A percentile compares a stretch with the other conserved stretches of the same genome.
Conservation (phyloP, 2,797 vertebrate genomes). For the Chaunax sp. region DNA sequence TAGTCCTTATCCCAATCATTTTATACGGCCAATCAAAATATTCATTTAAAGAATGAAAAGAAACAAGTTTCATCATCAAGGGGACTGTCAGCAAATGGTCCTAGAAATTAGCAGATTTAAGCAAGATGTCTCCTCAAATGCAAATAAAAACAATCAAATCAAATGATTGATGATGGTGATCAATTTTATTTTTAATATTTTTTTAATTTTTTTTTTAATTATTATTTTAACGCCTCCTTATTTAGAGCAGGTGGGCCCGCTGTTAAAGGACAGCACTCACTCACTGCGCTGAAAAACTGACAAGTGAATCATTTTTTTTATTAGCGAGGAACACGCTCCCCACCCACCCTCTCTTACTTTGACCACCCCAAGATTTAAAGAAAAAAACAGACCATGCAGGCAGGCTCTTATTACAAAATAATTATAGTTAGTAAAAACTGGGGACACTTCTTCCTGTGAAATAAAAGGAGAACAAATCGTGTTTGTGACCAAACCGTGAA, state of each 20-base stretch:
- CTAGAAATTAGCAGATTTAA: constrained; percentile 12
- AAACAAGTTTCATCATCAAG: background rate
- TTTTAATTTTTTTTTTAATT: too few relatives aligned
- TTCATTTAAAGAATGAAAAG: background rate
- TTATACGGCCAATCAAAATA: too few relatives aligned
- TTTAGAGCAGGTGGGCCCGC: constrained; percentile 86
- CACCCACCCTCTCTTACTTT: constrained; percentile 23
- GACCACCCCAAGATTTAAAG: constrained; percentile 26
- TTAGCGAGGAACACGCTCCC: constrained; percentile 20
- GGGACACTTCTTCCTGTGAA: constrained; percentile 50
- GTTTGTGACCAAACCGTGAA: constrained; percentile 60
- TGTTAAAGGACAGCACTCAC: constrained; percentile 68
- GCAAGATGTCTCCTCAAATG: constrained; percentile 1
- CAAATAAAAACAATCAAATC: constrained; percentile 13
- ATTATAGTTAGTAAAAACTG: constrained; percentile 57
- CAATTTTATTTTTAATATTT: background rate
- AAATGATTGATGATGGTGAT: constrained; percentile 8
- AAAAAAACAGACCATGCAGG: constrained; percentile 22
- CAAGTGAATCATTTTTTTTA: constrained; percentile 53
- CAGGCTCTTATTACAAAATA: constrained; percentile 66
- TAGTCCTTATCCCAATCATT: background rate
- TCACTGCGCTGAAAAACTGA: constrained; percentile 64
- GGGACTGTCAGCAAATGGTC: background rate
- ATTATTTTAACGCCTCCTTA: too few relatives aligned
- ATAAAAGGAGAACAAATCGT: constrained; percentile 55